Evolutionary conservation across 64 coral and sea anemone species (phyloP).

Genomic region (Porites australiensis): DNA sequence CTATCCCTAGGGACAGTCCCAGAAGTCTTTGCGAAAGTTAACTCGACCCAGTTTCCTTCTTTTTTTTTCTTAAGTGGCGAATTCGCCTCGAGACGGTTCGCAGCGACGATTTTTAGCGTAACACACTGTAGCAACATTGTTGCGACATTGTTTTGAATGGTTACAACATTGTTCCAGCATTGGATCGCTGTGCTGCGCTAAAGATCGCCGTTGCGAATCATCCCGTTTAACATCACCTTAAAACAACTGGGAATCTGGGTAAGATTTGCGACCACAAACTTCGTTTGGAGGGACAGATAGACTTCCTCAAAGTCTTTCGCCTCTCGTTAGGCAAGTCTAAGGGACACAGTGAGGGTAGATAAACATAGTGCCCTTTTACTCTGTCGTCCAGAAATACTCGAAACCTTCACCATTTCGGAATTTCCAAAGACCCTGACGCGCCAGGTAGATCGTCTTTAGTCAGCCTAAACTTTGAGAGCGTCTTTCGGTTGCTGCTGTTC

Average conservation of each 20-base stretch:
- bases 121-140: neutral
- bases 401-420: too few relatives aligned
- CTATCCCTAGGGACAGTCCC: too few relatives aligned
- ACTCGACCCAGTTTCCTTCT: neutral
- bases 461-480: neutral
- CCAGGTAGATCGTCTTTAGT: neutral
- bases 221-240: neutral
- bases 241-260: neutral
- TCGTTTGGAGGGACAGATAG: neutral
- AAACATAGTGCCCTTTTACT: neutral
- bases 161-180: too few relatives aligned
- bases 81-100: neutral
- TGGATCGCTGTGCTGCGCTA: too few relatives aligned
- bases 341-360: neutral
- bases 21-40: too few relatives aligned
- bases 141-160: neutral
- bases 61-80: neutral
- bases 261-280: neutral
- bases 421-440: neutral
- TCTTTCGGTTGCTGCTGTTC: neutral
- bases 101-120: neutral
- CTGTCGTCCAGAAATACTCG: neutral
- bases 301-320: neutral
- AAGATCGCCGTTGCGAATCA: too few relatives aligned
- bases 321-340: neutral